These are phyloP conservation scores for Grallaria varia DNA, from an alignment of 2,113 vertebrate species.

Conservation along the genomic window DNA sequence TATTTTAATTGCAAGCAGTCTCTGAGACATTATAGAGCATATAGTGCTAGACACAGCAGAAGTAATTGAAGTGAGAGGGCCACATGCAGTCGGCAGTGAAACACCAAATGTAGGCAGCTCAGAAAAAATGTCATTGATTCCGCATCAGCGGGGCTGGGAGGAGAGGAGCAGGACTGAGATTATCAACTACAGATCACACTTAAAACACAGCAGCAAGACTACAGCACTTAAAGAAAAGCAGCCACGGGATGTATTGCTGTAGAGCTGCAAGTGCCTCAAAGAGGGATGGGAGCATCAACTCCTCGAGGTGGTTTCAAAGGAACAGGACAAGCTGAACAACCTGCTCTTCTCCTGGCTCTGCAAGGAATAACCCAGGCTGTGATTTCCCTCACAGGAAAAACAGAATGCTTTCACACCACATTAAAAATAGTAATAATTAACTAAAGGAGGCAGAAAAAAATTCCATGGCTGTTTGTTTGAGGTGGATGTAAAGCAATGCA, in stretches of 20 bases:
- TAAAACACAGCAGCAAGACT: not conserved
- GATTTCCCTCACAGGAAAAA: not conserved
- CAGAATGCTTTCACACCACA: not conserved
- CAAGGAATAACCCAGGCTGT: not conserved
- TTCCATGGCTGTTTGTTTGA: not conserved
- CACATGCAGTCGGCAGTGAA: constrained; percentile 66
- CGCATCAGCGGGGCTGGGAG: not conserved
- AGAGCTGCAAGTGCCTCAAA: not conserved
- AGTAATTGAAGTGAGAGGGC: constrained; percentile 73
- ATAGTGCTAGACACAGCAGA: constrained; percentile 71
- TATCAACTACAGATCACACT: not conserved
- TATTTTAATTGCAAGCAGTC: constrained; percentile 73
- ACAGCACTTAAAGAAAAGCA: not conserved
- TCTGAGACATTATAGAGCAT: constrained; percentile 69
- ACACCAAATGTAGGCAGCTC: constrained; percentile 67
- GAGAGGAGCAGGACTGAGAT: not conserved
- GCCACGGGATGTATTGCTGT: not conserved
- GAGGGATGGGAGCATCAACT: not conserved
- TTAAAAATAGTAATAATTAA: not conserved
- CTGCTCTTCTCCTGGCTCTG: not conserved
- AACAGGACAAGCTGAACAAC: not conserved
- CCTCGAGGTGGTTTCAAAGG: not conserved
- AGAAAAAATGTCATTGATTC: constrained; percentile 70
- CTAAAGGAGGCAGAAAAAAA: not conserved
- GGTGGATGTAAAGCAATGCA: not conserved